A percentile compares a stretch with the other conserved stretches of the same genome.
Evolutionary conservation across 1,140 invertebrate genomes (phyloP).

Genomic region (Sitodiplosis mosellana): DNA sequence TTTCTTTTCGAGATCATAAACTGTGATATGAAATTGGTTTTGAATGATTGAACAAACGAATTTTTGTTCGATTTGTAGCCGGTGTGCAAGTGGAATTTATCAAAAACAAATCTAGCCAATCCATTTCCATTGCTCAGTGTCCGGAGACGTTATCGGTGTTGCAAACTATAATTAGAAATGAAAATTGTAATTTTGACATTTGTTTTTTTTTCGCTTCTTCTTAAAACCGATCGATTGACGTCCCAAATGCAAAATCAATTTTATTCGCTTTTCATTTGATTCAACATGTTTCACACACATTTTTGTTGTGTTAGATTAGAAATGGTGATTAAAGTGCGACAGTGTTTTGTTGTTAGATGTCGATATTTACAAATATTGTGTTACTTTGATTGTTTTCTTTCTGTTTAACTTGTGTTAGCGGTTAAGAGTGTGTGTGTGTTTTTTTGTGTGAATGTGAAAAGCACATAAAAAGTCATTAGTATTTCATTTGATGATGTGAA

Average conservation of each 20-base stretch:
- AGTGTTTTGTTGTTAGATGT: background rate
- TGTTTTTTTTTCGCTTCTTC: background rate
- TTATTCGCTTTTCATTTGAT: background rate
- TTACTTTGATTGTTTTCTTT: background rate
- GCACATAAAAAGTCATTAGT: background rate
- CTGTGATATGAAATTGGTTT: background rate
- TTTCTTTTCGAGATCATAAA: background rate
- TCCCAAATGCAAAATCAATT: background rate
- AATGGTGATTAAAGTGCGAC: background rate
- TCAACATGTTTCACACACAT: background rate
- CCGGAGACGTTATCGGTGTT: conserved; percentile 62
- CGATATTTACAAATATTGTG: background rate
- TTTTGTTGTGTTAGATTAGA: background rate
- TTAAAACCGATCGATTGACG: background rate
- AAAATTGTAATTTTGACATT: background rate
- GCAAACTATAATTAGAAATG: conserved; percentile 40
- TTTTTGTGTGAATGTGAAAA: background rate
- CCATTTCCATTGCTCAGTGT: conserved; percentile 72
- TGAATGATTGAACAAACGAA: background rate
- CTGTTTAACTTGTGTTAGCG: background rate
- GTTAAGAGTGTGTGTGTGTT: background rate
- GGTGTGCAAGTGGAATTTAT: background rate
- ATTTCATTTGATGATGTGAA: background rate
- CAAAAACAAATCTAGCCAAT: conserved; percentile 16
- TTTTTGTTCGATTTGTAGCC: background rate